Base-by-base conservation (phyloP, 2,888 invertebrate genomes). In the Rhyacophila evoluta region DNA sequence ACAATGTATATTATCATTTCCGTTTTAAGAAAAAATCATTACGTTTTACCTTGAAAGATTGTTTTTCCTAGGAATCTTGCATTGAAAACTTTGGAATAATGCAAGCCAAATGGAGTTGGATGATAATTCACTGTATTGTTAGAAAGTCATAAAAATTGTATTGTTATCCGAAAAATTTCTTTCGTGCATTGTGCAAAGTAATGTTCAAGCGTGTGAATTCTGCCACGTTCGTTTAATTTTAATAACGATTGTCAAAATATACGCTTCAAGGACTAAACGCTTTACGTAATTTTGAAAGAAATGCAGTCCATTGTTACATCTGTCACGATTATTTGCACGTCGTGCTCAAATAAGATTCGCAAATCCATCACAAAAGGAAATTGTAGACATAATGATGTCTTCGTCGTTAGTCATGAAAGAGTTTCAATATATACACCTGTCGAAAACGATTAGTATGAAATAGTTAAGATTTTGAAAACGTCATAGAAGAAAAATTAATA, bases 201-300 rank as follows among this genome's bases (percentile, higher is more conserved):
- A n/a, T 55, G 55, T 19, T 12, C 10, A 8, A 8, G 2, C 55
- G 12, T 55, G 55, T 25, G 55, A 55, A 8, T 55, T 55, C 19
- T 55, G 41, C 10, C 55, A 55, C 19, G 19, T 55, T 55, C 55
- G 5, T n/a, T 55, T 55, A 2, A 19, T 25, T 19, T 2, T 5
- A 55, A 55, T 55, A 19, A 55, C 15, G 12, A 41, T 8, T 19
- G 55, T 25, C 55, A 25, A 55, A 55, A 25, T 19, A 2, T 1
- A 25, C 55, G 55, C 55, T 55, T 55, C 55, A 55, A 55, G 55
- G 55, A 19, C 25, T 10, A 25, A 55, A 25, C 1, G 55, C 19
- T 55, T 41, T 55, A 25, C 10, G 55, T 55, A 55, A 55, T 55
- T 55, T 55, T 55, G 55, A 55, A 55, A 55, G 55, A 55, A 25